phyloP scores from a whole-genome alignment of 2,113 vertebrate genomes.

The Rostratula benghalensis region DNA sequence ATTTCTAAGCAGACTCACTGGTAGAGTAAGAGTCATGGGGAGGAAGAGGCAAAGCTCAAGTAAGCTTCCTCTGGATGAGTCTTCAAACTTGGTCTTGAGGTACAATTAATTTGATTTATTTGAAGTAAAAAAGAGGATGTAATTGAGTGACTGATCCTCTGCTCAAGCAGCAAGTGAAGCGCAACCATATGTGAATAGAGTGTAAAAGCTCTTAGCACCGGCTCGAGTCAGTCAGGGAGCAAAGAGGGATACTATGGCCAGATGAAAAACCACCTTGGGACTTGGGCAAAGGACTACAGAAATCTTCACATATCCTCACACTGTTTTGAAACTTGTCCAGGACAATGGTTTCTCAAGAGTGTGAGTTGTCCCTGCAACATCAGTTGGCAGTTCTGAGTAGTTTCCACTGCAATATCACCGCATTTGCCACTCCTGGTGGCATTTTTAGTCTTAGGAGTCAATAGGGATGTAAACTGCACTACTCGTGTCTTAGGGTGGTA shows the following conservation, averaged over 20 bases:
- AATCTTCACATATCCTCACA: not conserved
- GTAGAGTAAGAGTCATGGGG: not conserved
- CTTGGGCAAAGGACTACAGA: fast-evolving
- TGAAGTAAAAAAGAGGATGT: not conserved
- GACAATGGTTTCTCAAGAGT: not conserved
- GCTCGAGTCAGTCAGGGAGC: not conserved
- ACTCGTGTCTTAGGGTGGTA: not conserved
- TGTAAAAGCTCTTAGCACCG: not conserved
- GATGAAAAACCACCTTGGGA: not conserved
- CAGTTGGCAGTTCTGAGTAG: not conserved
- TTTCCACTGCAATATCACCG: not conserved
- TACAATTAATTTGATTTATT: not conserved
- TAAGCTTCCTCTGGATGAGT: not conserved
- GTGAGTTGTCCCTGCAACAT: not conserved
- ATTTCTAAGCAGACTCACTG: not conserved
- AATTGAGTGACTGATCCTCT: not conserved
- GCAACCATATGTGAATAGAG: not conserved
- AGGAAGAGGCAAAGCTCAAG: not conserved
- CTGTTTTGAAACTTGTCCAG: not conserved
- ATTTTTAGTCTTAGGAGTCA: not conserved
- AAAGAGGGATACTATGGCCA: not conserved
- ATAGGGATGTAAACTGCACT: not conserved
- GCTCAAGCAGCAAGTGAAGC: not conserved
- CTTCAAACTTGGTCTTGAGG: not conserved
- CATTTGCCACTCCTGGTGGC: not conserved